These are phyloP conservation scores for Calcarius lapponicus DNA, from an alignment of 2,797 vertebrate species.

Conservation along the genomic window DNA sequence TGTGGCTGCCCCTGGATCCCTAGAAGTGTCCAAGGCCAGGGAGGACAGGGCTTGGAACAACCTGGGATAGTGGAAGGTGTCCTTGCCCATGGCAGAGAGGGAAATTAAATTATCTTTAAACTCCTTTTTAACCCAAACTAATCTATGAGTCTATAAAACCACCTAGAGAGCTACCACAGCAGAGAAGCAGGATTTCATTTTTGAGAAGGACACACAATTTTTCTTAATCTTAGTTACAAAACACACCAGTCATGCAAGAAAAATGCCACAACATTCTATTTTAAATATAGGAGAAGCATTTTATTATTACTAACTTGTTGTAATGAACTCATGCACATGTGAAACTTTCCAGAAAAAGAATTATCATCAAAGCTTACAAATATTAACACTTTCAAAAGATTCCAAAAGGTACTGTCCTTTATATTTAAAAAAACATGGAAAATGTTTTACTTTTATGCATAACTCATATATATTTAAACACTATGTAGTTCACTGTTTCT, in stretches of 20 bases:
- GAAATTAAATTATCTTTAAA: not conserved
- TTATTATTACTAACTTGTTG: not conserved
- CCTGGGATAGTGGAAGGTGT: not conserved
- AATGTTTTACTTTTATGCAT: not conserved
- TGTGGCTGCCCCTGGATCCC: not conserved
- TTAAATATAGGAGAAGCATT: not conserved
- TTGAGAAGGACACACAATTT: not conserved
- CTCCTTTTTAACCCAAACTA: not conserved
- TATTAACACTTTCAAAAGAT: slow-evolving; percentile 4
- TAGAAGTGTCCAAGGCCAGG: not conserved
- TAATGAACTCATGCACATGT: not conserved
- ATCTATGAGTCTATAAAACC: not conserved
- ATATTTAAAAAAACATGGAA: not conserved
- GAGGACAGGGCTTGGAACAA: accelerated
- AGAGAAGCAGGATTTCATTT: not conserved
- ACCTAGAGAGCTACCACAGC: not conserved
- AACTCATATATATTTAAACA: slow-evolving; percentile 20
- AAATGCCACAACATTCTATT: not conserved
- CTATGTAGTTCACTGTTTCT: not conserved
- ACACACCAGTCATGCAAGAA: accelerated
- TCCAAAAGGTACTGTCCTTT: not conserved
- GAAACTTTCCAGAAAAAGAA: not conserved
- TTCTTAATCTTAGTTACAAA: not conserved
- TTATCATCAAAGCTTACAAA: not conserved
- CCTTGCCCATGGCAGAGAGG: accelerated